phyloP scores from a whole-genome alignment of 2,888 invertebrate genomes.

The Drosophila robusta region DNA sequence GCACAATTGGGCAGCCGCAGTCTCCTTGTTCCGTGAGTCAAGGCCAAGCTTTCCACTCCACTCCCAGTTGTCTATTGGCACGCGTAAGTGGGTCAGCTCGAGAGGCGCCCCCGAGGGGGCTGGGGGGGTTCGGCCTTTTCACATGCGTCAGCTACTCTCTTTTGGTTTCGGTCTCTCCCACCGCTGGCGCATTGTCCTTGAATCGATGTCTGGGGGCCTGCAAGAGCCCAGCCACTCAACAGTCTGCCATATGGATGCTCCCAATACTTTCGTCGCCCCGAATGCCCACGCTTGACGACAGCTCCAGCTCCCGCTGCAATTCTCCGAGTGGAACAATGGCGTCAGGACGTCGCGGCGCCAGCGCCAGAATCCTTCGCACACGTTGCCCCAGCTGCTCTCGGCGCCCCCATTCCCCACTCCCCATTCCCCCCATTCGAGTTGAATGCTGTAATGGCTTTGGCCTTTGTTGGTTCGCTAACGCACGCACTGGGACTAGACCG shows the following conservation, averaged over 20 bases:
- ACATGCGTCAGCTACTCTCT: constrained; percentile 62
- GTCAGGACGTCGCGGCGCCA: constrained; percentile 75
- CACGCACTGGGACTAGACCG: constrained; percentile 49
- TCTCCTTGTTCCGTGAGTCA: constrained; percentile 33
- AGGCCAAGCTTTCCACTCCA: constrained; percentile 44
- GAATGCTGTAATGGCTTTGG: constrained; percentile 57
- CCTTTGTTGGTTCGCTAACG: constrained; percentile 24
- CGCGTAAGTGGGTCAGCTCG: constrained; percentile 62
- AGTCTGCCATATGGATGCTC: constrained; percentile 64
- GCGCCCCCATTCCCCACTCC: not conserved
- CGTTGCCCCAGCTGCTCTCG: not conserved
- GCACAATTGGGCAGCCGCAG: constrained; percentile 32
- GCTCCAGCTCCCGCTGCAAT: constrained; percentile 42
- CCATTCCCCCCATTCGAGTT: constrained; percentile 19
- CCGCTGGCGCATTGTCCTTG: constrained; percentile 61
- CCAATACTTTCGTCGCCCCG: not conserved
- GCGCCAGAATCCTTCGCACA: constrained; percentile 27
- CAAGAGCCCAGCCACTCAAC: constrained; percentile 28
- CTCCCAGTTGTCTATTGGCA: constrained; percentile 23
- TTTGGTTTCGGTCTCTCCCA: constrained; percentile 6
- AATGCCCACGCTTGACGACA: not conserved
- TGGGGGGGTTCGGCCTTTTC: constrained; percentile 23
- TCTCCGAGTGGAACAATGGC: constrained; percentile 55
- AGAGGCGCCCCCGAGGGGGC: constrained; percentile 9
- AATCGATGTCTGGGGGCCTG: constrained; percentile 39